Evolutionary conservation across 2,113 vertebrate genomes (phyloP), one percentile per base, ranked within the genome.

Genomic region (Oryzias melastigma): DNA sequence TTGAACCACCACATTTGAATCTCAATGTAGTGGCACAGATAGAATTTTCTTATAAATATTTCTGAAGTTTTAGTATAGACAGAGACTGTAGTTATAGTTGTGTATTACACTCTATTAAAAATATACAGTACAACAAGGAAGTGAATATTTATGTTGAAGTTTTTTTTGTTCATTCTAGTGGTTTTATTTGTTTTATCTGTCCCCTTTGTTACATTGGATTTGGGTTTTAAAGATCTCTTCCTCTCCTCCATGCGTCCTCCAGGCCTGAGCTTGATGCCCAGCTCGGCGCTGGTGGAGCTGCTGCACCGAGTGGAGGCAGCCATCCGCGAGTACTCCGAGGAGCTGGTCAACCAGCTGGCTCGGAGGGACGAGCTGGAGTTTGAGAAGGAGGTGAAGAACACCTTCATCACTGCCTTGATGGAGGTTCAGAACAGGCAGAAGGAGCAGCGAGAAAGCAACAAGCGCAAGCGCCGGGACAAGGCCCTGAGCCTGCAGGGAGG

Each of bases 351-450:
- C 14, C 94, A 97, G 90, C 85, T 96, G 87, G 95, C 94, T 19
- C 92, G 91, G 24, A 88, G 95, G 1, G 95, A 97, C 0, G 95
- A 97, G 91, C 90, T 95, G 79, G 95, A 96, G 76, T 97, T 97
- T 35, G 95, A 97, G 88, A 97, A 97, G 70, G 95, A 97, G 75
- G 94, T 97, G 89, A 97, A 96, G 88, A 97, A 97, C 85, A 94
- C 94, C 6, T 97, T 97, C 89, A 97, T 97, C 86, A 94, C 94
- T 0, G 93, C 92, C 49, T 92, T 97, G 48, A 94, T 97, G 27
- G 95, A 97, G 78, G 95, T 96, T 35, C 95, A 97, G 90, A 96
- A 96, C 91, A 91, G 94, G 82, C 95, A 96, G 90, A 95, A 93
- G 86, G 95, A 97, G 83, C 94, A 95, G 53, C 87, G 94, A 5